A percentile compares a stretch with the other conserved stretches of the same genome.
phyloP scores from a whole-genome alignment of 2,888 invertebrate species.

The Tetragonula carbonaria region DNA sequence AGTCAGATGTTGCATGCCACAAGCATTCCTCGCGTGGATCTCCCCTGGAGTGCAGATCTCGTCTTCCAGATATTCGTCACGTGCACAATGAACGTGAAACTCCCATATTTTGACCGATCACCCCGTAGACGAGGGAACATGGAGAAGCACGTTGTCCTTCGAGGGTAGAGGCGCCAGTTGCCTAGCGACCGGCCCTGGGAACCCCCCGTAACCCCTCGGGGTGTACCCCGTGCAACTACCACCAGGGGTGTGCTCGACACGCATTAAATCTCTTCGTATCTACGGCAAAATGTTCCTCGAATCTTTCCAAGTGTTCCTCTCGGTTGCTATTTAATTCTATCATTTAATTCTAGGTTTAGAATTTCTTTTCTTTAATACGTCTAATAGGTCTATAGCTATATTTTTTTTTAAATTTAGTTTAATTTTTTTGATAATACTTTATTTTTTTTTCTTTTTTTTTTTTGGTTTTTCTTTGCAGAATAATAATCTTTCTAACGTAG shows the following conservation, averaged over 20 bases:
- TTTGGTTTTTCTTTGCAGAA: too few species aligned
- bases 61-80: constrained; percentile 28
- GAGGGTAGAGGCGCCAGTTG: constrained; percentile 76
- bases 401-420: too few species aligned
- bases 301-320: constrained; percentile 19
- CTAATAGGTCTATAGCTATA: too few species aligned
- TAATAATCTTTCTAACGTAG: too few species aligned
- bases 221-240: constrained; percentile 60
- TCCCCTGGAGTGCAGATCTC: not conserved
- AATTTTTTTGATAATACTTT: too few species aligned
- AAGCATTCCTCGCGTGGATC: constrained; percentile 1
- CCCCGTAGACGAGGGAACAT: constrained; percentile 54
- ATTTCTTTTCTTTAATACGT: not conserved
- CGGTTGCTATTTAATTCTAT: not conserved
- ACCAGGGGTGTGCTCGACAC: constrained; percentile 34
- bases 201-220: constrained; percentile 66
- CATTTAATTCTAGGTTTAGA: not conserved
- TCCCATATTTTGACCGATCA: constrained; percentile 54
- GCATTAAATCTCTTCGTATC: constrained; percentile 24
- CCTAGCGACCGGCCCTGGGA: constrained; percentile 75
- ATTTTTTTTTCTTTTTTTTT: too few species aligned
- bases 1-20: not conserved
- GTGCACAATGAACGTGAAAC: not conserved
- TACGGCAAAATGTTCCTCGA: constrained; percentile 1
- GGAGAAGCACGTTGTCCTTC: constrained; percentile 52